These are phyloP conservation scores for Euwallacea similis DNA, from an alignment of 1,140 invertebrate genomes.

Conservation along the genomic window DNA sequence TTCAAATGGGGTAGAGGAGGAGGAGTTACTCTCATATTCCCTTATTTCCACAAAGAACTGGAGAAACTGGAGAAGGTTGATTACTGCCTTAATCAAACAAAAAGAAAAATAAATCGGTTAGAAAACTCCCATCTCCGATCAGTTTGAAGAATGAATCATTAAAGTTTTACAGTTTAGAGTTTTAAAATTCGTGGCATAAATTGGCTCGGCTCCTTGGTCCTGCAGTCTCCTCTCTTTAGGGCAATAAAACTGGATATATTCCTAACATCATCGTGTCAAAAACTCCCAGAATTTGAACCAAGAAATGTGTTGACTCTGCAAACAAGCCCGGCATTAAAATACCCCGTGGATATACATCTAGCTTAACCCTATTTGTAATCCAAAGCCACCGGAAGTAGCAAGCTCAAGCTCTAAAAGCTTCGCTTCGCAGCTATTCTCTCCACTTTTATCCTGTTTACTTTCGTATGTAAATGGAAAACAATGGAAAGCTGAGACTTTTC, in stretches of 20 bases:
- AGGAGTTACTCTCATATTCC: background rate
- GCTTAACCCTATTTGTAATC: slow-evolving; percentile 32
- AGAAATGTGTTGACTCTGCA: slow-evolving; percentile 3
- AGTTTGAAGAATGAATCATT: too few species aligned
- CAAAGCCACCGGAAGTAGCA: slow-evolving; percentile 28
- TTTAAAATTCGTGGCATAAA: too few species aligned
- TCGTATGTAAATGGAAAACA: slow-evolving; percentile 30
- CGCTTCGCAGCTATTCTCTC: slow-evolving; percentile 18
- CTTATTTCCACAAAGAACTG: background rate
- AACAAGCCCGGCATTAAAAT: slow-evolving; percentile 17
- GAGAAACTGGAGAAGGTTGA: background rate
- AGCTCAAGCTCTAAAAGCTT: slow-evolving; percentile 28
- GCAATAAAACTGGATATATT: too few species aligned
- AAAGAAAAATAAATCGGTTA: too few species aligned
- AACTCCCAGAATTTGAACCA: background rate
- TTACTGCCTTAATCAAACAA: too few species aligned
- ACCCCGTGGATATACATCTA: slow-evolving; percentile 26
- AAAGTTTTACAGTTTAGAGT: too few species aligned
- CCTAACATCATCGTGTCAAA: background rate
- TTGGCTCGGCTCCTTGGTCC: too few species aligned
- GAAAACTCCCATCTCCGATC: too few species aligned
- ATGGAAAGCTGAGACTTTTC: slow-evolving; percentile 6
- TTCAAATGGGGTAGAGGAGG: background rate
- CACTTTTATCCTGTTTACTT: slow-evolving; percentile 21
- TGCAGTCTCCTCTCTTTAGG: too few species aligned